Base-by-base conservation (phyloP, 2,797 vertebrate genomes). In the Eremophila alpestris region DNA sequence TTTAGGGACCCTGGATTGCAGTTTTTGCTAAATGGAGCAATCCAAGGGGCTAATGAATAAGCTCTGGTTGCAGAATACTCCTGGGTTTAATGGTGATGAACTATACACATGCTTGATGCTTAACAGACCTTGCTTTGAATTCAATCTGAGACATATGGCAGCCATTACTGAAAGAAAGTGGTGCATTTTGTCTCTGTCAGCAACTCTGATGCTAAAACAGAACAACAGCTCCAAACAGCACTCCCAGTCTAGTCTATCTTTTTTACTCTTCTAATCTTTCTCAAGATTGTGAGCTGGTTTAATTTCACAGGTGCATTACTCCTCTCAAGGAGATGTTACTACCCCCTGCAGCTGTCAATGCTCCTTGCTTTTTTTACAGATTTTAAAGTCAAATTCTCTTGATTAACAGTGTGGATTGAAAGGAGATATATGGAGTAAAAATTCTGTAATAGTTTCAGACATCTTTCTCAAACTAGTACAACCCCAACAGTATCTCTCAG, bases 101-200 rank as follows among this genome's bases (percentile, higher is more conserved):
- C 84, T 81, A 36, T 41, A 59, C 87, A 83, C 64, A 77, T 83
- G 78, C 68, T 78, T 94, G 87, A 93, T 95, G 55, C 64, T 89
- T 94, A 95, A 77, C 91, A 96, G 93, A 92, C 69, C 36, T 87
- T 59, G 29, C 36, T 58, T 86, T 5, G 0, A 86, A 71, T 79
- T 75, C 70, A 65, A 43, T 88, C n/a, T 76, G 73, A 68, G 71
- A 77, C 94, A 95, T 76, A 87, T 94, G 94, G 90, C 93, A 95
- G 75, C 64, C 70, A 90, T 95, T 90, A 94, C 43, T 55, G 75
- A 84, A 60, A 70, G 36, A 36, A 92, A 92, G 84, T 13, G 46
- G 34, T 27, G 21, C 36, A 32, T 83, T 94, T 91, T 84, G 82
- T 79, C 63, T 68, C 40, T 7, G 9, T 90, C 93, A 96, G 82